Base-by-base conservation (phyloP, 2,797 vertebrate species). In the Falco peregrinus region DNA sequence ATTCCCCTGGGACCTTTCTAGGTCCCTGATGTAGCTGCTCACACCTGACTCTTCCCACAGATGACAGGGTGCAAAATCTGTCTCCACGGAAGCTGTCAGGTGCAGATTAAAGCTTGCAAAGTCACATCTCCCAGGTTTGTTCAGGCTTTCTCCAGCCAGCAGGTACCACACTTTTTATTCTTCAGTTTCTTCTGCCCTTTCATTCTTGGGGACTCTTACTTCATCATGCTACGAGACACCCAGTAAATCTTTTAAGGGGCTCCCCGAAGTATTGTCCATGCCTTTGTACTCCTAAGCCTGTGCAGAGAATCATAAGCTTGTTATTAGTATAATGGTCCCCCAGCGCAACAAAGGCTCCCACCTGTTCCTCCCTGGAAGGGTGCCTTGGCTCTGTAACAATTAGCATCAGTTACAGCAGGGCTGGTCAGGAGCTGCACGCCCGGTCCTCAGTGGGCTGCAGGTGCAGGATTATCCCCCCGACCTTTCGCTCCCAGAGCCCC, bases 401-500 rank as follows among this genome's bases (percentile, higher is more conserved):
- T 97, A 98, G 96, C 96, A 97, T 98, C 97, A 93, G 96, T 98
- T 97, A 96, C 43, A 1, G 69, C 65, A 45, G 78, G 94, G 47
- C 68, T 85, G 94, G 76, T 83, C 31, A 45, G 57, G 73, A 94
- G 5, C 83, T 11, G 29, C 0, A 2, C 3, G 15, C 39, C 56
- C 9, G 5, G 80, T 78, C 59, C 80, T 97, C 93, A 84, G 22
- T 22, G 53, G 91, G 74, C 87, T 98, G 97, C 98, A 98, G 98
- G 98, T 98, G 98, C 96, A 96, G 90, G 95, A 96, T 97, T 98
- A 96, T 97, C 90, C 81, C 57, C 8, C 6, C 90, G 97, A 97
- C 97, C 98, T 98, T 97, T 97, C 13, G 3, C 92, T 97, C 73
- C 77, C 71, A 29, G 89, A 95, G 77, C 31, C 21, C 94, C 75